phyloP scores from a whole-genome alignment of 2,888 invertebrate species.

The Dinocampus coccinellae region DNA sequence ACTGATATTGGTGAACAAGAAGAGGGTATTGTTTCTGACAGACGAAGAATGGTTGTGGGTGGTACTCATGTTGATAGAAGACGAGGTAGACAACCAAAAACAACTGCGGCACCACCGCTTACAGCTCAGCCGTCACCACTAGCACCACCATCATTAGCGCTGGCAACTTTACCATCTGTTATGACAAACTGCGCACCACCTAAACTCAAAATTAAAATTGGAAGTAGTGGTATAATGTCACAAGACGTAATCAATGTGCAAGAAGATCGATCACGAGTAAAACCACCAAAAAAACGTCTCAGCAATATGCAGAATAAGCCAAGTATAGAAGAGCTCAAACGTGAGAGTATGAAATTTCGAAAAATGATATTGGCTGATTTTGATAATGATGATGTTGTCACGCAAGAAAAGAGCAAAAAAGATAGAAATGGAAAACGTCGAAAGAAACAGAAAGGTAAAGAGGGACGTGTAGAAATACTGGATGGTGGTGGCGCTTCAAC shows the following conservation, averaged over 20 bases:
- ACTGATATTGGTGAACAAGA: constrained; percentile 42
- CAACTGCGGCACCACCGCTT: constrained; percentile 59
- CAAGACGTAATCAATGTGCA: constrained; percentile 71
- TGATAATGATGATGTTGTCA: constrained; percentile 75
- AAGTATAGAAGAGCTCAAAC: constrained; percentile 83
- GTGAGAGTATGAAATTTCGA: constrained; percentile 90
- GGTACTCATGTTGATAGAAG: constrained; percentile 61
- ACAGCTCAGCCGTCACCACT: constrained; percentile 59
- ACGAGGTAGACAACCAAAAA: constrained; percentile 61
- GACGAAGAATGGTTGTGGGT: constrained; percentile 53
- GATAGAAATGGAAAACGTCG: constrained; percentile 73
- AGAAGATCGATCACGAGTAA: constrained; percentile 59
- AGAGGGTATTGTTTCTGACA: constrained; percentile 55
- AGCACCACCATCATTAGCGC: constrained; percentile 49
- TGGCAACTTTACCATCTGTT: constrained; percentile 64
- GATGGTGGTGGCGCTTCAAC: constrained; percentile 72
- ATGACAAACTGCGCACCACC: constrained; percentile 71
- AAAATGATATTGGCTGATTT: constrained; percentile 88
- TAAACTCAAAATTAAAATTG: constrained; percentile 84
- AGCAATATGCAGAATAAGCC: constrained; percentile 72
- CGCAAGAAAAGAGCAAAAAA: constrained; percentile 68
- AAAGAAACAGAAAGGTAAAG: constrained; percentile 72
- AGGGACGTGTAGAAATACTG: constrained; percentile 73
- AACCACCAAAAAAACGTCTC: constrained; percentile 88
- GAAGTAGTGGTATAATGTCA: constrained; percentile 72